A percentile compares a stretch with the other conserved stretches of the same genome.
Evolutionary conservation across 2,113 vertebrate genomes (phyloP).

Genomic region (Indri indri): DNA sequence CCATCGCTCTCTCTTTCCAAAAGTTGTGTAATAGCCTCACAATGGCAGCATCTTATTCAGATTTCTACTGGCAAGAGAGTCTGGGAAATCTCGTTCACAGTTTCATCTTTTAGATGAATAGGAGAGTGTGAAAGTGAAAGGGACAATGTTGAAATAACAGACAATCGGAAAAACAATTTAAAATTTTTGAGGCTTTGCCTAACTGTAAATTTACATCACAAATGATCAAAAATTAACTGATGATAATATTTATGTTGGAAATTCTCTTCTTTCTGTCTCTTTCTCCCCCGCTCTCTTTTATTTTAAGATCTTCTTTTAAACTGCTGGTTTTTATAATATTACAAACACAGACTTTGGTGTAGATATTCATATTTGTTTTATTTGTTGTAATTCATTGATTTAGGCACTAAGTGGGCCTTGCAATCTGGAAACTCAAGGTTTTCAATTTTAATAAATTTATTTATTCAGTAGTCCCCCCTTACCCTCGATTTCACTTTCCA

Average conservation of each 20-base stretch:
- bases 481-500: background rate
- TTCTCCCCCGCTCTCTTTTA: background rate
- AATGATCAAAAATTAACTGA: background rate
- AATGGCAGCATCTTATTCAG: background rate
- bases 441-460: background rate
- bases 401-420: background rate
- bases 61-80: background rate
- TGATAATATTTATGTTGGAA: background rate
- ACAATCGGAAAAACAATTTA: background rate
- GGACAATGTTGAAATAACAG: background rate
- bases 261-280: background rate
- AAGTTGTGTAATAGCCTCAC: background rate
- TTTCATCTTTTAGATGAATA: background rate
- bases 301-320: background rate
- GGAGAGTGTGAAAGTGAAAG: background rate
- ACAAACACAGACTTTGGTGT: background rate
- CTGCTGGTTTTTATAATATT: background rate
- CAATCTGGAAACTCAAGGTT: background rate
- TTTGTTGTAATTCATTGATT: background rate
- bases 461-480: background rate
- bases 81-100: background rate
- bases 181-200: background rate
- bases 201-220: background rate
- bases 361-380: background rate
- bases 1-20: background rate